A percentile compares a stretch with the other conserved stretches of the same genome.
These are phyloP conservation scores for Agonopterix arenella DNA, from an alignment of 2,888 invertebrate genomes.

Conservation along the genomic window DNA sequence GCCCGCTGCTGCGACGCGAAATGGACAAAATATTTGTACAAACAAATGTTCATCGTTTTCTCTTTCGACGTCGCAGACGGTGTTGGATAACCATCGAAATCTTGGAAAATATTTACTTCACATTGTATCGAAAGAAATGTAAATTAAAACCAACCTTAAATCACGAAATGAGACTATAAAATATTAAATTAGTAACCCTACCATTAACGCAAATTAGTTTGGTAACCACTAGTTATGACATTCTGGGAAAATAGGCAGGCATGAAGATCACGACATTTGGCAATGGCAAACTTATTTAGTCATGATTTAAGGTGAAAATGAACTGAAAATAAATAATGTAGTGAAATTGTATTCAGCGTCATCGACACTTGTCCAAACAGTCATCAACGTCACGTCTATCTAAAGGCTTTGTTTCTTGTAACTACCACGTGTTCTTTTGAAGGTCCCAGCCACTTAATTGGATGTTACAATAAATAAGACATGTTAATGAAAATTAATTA, in stretches of 20 bases:
- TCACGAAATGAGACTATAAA: background rate
- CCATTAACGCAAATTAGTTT: slow-evolving; percentile 7
- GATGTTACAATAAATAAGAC: too few species aligned
- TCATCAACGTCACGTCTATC: slow-evolving; percentile 18
- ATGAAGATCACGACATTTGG: too few species aligned
- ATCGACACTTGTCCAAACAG: slow-evolving; percentile 24
- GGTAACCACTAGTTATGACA: slow-evolving; percentile 3
- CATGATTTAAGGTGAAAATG: too few species aligned
- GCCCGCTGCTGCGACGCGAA: slow-evolving; percentile 39
- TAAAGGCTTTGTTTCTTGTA: slow-evolving; percentile 20
- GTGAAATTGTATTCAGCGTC: too few species aligned
- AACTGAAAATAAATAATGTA: too few species aligned
- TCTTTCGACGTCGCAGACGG: slow-evolving; percentile 30
- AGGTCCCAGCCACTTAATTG: too few species aligned
- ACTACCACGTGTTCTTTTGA: too few species aligned
- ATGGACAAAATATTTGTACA: slow-evolving; percentile 61
- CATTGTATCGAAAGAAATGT: background rate
- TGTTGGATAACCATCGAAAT: slow-evolving; percentile 6
- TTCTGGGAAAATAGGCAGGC: background rate
- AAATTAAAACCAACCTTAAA: background rate
- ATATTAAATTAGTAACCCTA: background rate
- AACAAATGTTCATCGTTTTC: slow-evolving; percentile 54
- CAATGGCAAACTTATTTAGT: too few species aligned
- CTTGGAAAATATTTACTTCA: background rate
- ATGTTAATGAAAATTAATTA: too few species aligned